Base-by-base conservation (phyloP, 2,888 invertebrate genomes). In the Podotricha telesiphe region DNA sequence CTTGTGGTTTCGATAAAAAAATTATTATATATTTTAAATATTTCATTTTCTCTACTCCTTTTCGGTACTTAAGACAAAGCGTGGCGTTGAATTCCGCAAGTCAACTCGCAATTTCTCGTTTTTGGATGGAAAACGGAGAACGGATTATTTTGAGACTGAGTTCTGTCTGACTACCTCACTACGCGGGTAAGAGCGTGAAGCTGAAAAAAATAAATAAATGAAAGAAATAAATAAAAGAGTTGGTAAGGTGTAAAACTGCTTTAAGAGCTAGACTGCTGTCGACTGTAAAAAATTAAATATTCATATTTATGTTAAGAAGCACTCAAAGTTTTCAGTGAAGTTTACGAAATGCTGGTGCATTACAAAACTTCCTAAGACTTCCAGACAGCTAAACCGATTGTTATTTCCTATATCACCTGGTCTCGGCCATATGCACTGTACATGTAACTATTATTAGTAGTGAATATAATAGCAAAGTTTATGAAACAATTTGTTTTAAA, bases 291-390 rank as follows among this genome's bases (percentile, higher is more conserved):
- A 71, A 74, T 77, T 72, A 74, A 77, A 78, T 75, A 78, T 77
- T 78, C 76, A 78, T 73, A 75, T 70, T 75, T 75, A 77, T 75
- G 76, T 72, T 75, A 69, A 74, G 75, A 74, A 74, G 77, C 77
- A 76, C 75, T 77, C 74, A 70, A 76, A 75, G 74, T 77, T 70
- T 63, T 63, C 53, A 73, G 70, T 67, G 68, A 72, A 73, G 70
- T 67, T 72, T 72, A 66, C 71, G 67, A 73, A 73, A 71, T 67
- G 69, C 56, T 64, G 69, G 56, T 74, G 74, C 73, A 74, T 72
- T 73, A 73, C 72, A 74, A 72, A 74, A 74, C 70, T 74, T 74
- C 67, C 34, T 65, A 71, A 67, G 67, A 50, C 69, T 73, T 55
- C 66, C 50, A 63, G 69, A 70, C 72, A 68, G 68, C 56, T 72